These are phyloP conservation scores for Eurosta solidaginis DNA, from an alignment of 1,140 invertebrate genomes.

Conservation along the genomic window DNA sequence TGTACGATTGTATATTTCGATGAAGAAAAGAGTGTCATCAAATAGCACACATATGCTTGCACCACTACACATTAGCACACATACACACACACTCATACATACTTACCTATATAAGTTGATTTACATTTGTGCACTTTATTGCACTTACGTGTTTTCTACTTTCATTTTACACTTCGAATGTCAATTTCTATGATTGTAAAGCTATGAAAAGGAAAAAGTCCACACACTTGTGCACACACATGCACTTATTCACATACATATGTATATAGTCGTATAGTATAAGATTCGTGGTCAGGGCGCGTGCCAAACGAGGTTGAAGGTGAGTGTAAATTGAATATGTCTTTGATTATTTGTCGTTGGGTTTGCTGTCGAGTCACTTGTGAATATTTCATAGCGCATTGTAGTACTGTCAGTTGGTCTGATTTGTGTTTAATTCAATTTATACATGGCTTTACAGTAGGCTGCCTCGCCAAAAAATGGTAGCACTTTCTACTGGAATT, in stretches of 20 bases:
- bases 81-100: neutral
- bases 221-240: too few species aligned
- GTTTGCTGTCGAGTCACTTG: neutral
- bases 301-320: neutral
- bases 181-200: neutral
- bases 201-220: neutral
- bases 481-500: too few species aligned
- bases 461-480: too few species aligned
- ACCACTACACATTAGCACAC: neutral
- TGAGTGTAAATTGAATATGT: constrained; percentile 15
- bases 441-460: neutral
- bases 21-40: constrained; percentile 10
- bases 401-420: neutral
- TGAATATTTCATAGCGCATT: constrained; percentile 6
- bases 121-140: neutral
- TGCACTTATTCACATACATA: too few species aligned
- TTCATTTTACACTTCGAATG: neutral
- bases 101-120: neutral
- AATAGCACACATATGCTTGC: too few species aligned
- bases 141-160: neutral
- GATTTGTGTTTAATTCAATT: constrained; percentile 16
- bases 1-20: neutral
- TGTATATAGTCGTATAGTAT: too few species aligned
- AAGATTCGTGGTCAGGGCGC: too few species aligned
- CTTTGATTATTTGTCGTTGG: neutral